These are phyloP conservation scores for Bombus breviceps DNA, from an alignment of 1,140 invertebrate species.

Conservation along the genomic window DNA sequence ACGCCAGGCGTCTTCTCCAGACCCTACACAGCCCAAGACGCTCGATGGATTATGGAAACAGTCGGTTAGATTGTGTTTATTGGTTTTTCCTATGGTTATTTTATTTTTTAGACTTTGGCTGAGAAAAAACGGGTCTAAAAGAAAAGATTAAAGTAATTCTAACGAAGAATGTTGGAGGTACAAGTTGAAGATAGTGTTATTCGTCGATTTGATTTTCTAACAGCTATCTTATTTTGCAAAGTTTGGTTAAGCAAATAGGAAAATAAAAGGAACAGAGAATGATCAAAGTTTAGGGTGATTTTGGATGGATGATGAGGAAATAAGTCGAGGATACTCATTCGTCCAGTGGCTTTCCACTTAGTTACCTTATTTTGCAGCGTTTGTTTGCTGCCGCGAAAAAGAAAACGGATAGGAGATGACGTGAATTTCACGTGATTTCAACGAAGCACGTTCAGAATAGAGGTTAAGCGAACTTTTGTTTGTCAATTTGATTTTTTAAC, in stretches of 20 bases:
- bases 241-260: not conserved
- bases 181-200: not conserved
- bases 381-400: no score
- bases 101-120: not conserved
- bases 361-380: no score
- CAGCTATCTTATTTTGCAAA: not conserved
- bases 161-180: not conserved
- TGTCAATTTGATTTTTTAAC: no score
- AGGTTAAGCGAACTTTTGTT: not conserved
- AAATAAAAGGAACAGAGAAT: not conserved
- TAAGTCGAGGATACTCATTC: no score
- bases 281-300: not conserved
- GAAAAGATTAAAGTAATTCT: not conserved
- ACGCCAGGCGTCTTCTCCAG: constrained; percentile 2
- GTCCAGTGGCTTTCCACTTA: no score
- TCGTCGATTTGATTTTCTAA: not conserved
- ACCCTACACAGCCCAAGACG: constrained; percentile 27
- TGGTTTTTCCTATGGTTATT: not conserved
- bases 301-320: not conserved
- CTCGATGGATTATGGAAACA: constrained; percentile 1
- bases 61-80: not conserved
- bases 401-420: no score
- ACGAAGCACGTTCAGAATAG: not conserved
- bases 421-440: not conserved
- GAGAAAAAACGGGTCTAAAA: not conserved